A percentile compares a stretch with the other conserved stretches of the same genome.
Evolutionary conservation across 1,140 invertebrate genomes (phyloP).

Genomic region (Drosophila insularis): DNA sequence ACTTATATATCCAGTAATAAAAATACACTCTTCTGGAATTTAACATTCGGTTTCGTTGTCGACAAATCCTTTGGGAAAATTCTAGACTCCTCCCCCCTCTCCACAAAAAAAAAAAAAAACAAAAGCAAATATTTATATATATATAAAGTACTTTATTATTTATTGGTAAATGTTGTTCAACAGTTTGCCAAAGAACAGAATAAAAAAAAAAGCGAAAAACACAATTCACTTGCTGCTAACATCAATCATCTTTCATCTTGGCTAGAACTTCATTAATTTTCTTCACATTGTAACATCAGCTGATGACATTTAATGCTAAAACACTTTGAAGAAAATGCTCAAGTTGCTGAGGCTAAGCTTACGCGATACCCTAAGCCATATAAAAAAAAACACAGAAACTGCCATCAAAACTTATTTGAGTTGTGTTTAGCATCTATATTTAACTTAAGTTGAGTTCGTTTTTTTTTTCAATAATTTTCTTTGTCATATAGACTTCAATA

Average conservation of each 20-base stretch:
- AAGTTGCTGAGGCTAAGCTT: neutral
- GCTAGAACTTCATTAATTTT: conserved; percentile 63
- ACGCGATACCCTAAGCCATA: neutral
- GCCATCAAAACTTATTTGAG: neutral
- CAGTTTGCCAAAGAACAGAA: neutral
- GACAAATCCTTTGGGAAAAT: neutral
- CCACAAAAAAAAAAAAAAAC: neutral
- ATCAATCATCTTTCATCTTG: conserved; percentile 55
- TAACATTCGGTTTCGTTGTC: neutral
- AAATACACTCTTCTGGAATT: neutral
- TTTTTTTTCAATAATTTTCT: neutral
- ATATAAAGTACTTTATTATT: conserved; percentile 3
- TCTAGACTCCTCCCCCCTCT: too few species aligned
- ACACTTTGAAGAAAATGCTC: conserved; percentile 1
- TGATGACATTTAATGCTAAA: conserved; percentile 56
- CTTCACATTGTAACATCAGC: conserved; percentile 42
- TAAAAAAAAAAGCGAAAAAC: neutral
- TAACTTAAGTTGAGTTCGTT: neutral
- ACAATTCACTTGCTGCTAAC: conserved; percentile 11
- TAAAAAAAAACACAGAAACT: too few species aligned
- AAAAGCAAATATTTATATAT: too few species aligned
- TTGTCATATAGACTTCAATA: too few species aligned
- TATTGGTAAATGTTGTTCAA: conserved; percentile 2
- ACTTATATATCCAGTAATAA: neutral
- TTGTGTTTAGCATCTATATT: neutral